Percentiles rank a stretch among this genome's conserved stretches.
Conservation (phyloP, 2,888 invertebrate genomes). For the Volucella bombylans region DNA sequence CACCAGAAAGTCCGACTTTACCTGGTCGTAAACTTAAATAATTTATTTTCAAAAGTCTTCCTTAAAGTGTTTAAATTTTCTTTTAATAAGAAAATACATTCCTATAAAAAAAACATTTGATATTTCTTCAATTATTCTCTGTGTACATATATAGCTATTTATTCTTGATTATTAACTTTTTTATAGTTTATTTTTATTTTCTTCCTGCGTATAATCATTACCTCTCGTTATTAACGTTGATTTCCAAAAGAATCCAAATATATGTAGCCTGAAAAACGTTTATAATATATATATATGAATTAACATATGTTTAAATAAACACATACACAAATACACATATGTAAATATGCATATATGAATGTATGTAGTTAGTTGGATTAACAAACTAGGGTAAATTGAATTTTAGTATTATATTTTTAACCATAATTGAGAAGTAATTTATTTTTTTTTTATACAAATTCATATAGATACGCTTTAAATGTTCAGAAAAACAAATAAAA, state of each 20-base stretch:
- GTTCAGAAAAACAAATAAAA: constrained; percentile 38
- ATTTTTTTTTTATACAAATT: constrained; percentile 55
- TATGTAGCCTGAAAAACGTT: neutral
- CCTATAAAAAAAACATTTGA: constrained; percentile 52
- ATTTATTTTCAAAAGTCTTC: constrained; percentile 46
- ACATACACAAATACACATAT: neutral
- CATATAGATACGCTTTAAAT: constrained; percentile 51
- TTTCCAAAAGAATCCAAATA: constrained; percentile 12
- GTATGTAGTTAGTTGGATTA: constrained; percentile 11
- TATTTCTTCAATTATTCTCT: constrained; percentile 24
- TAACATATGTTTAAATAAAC: neutral
- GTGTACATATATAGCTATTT: constrained; percentile 55
- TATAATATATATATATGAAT: neutral
- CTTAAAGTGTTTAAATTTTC: constrained; percentile 9
- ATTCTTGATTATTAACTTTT: constrained; percentile 12
- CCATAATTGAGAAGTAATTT: constrained; percentile 40
- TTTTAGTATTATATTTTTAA: constrained; percentile 49
- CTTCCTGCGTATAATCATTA: constrained; percentile 39
- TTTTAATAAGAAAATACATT: constrained; percentile 51
- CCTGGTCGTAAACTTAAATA: constrained; percentile 81
- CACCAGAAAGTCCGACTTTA: constrained; percentile 81
- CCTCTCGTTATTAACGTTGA: constrained; percentile 15
- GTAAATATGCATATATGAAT: neutral
- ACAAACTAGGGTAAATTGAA: constrained; percentile 44
- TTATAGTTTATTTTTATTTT: neutral